Evolutionary conservation across 1,140 invertebrate species (phyloP), one percentile per base, ranked within the genome.

Genomic region (Conus betulinus): DNA sequence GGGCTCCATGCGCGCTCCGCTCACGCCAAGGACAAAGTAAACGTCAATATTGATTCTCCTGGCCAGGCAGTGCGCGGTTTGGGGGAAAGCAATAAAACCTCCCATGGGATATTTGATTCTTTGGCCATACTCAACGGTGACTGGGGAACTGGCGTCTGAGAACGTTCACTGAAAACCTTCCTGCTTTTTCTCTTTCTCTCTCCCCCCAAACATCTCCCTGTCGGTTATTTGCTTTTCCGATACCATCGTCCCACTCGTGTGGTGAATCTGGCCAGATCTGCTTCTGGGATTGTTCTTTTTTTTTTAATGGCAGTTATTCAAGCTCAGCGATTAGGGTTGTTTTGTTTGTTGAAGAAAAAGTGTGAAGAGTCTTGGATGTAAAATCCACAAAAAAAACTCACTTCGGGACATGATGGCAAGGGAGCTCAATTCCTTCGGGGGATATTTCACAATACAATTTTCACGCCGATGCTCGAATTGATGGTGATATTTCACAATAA

Each of bases 41-140:
- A 81, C 79, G 79, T 53, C 79, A 81, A 81, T 53, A 81, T 81
- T 52, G 51, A 52, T 81, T 81, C 79, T 81, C 17, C 6, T 8
- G 11, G 23, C 27, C 27, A 55, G 13, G 17, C 11, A 81, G 10
- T 81, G 79, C 17, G 79, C 79, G 17, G 5, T 81, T 78, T 81
- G 27, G 27, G 13, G 79, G n/a, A n/a, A 81, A 53, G 79, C 79
- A 81, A 81, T 81, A 53, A 81, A 81, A 39, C 27, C 39, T 53
- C 51, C 51, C 39, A 1, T 2, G 39, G 27, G 79, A 53, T 53
- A 81, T 53, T 53, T 81, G 79, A 81, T 52, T 81, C 79, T 52
- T 51, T 8, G 51, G 39, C 51, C 27, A 53, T 23, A 53, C 79
- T 81, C 79, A 20, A 81, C 17, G 15, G 79, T 81, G 10, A 81